Base-by-base conservation (phyloP, 2,888 invertebrate species). In the Saturnia pavonia region DNA sequence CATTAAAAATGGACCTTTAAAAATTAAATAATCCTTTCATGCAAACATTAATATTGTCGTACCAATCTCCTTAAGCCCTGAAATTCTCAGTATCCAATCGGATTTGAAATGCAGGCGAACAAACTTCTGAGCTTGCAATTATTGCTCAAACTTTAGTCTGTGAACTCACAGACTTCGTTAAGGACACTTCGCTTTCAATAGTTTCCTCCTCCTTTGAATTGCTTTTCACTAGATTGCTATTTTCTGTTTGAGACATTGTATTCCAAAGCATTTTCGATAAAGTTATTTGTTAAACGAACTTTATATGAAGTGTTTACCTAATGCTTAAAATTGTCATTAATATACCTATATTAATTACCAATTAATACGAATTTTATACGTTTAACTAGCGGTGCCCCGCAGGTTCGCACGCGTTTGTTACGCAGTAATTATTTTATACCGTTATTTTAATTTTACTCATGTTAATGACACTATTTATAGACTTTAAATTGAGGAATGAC, bases 41-140 rank as follows among this genome's bases (percentile, higher is more conserved):
- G 48, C 48, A 27, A 60, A 60, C 3, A 27, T 27, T 14, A 27
- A 60, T 14, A 14, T 14, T 12, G 25, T 60, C 57, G 25, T 19
- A 60, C 2, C 8, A 63, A 42, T 34, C 7, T 25, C 25, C 60
- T 34, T 48, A 45, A 65, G 25, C 65, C 22, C 48, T 22, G 22
- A 48, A 60, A 22, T 60, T 12, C 45, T 73, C 72, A 76, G 78
- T 75, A 60, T 60, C 14, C 57, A 27, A 27, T 75, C 25, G 68
- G 73, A 78, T 76, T 73, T 70, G 40, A 63, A 73, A 83, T 80
- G 82, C 81, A 80, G 78, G 80, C 78, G 75, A 73, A 70, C 74
- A 40, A 78, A 82, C 71, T 78, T 78, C 71, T 72, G 75, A 74
- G 74, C 72, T 78, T 76, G 78, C 75, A 76, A 77, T 69, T 54